These are phyloP conservation scores for Trichosurus vulpecula DNA, from an alignment of 2,797 vertebrate genomes.

Conservation along the genomic window DNA sequence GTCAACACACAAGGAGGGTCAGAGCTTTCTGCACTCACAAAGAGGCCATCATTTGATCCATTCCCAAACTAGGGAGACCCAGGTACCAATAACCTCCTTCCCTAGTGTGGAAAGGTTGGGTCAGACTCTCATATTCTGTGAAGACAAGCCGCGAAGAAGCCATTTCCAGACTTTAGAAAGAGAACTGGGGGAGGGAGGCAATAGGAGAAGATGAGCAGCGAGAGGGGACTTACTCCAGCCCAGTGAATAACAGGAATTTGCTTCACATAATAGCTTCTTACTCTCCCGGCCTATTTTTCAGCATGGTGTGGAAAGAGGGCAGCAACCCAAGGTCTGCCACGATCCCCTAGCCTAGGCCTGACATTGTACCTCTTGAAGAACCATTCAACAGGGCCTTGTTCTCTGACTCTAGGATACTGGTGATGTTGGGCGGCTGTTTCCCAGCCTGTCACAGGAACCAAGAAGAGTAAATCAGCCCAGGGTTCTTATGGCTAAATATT, in stretches of 20 bases:
- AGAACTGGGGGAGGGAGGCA: not conserved
- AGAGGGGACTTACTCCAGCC: not conserved
- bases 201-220: not conserved
- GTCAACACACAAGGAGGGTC: conserved; percentile 59
- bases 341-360: not conserved
- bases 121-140: not conserved
- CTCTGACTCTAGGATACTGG: not conserved
- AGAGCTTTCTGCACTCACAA: not conserved
- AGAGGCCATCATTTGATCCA: conserved; percentile 38
- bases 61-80: conserved; percentile 3
- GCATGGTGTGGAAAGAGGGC: not conserved
- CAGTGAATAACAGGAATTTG: not conserved
- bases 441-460: conserved; percentile 69
- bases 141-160: not conserved
- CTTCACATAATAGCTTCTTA: not conserved
- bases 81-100: not conserved
- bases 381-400: conserved; percentile 50
- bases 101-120: not conserved
- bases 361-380: conserved; percentile 28
- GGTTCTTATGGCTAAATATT: conserved; percentile 74
- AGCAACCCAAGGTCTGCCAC: not conserved
- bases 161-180: not conserved
- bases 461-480: conserved; percentile 73
- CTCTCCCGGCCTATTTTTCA: conserved; percentile 51
- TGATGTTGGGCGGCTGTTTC: conserved; percentile 44